Evolutionary conservation across 2,797 vertebrate species (phyloP), one percentile per base, ranked within the genome.

Genomic region (Molossus molossus): DNA sequence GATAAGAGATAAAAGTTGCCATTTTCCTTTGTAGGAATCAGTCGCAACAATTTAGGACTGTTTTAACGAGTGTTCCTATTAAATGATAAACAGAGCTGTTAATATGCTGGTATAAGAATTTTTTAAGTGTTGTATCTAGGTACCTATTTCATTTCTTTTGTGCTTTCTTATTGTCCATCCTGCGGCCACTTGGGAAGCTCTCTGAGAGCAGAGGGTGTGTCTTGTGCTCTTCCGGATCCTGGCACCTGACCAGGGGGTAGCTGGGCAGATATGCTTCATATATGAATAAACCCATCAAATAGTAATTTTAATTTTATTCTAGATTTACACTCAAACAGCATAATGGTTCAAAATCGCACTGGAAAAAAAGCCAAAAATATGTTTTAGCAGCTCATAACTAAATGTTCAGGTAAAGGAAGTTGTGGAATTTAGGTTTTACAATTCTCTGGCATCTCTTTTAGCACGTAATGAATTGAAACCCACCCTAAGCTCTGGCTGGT

Each of bases 391-490:
- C 57, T 75, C 81, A 18, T 85, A 79, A 64, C 33, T 95, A 57
- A 55, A 83, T 72, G 92, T 94, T 77, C 64, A 94, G 73, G n/a
- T 89, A 50, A 82, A 79, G 12, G 27, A 64, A 75, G 33, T 85
- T 85, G 58, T 29, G 27, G 48, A 90, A 70, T 86, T 90, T 65
- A 58, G 70, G 9, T 48, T 55, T 91, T 91, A 53, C 27, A 53
- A 53, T 95, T 89, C 60, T 83, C 11, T 29, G 40, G 8, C 58
- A 89, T 70, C 70, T 25, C 48, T 81, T 85, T 94, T 85, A 91
- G 4, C 10, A 67, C 81, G 81, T 73, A 87, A 64, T 79, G 40
- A 6, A 62, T 55, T 64, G 83, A 91, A 92, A 57, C 72, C 72
- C 55, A 94, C 23, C 55, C 7, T 64, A 45, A 45, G 40, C 6